phyloP scores from a whole-genome alignment of 1,140 invertebrate genomes.

The Cataglyphis hispanica region DNA sequence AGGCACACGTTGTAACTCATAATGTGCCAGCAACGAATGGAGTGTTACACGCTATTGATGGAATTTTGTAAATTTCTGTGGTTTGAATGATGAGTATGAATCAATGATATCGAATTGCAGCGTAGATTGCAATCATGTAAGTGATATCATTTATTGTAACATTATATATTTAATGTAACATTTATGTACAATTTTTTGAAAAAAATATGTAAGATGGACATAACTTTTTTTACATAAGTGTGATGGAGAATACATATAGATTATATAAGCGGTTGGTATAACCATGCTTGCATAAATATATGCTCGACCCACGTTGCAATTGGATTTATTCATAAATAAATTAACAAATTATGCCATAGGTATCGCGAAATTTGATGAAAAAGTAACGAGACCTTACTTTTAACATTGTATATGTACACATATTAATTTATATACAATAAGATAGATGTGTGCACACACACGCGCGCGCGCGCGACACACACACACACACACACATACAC shows the following conservation, averaged over 20 bases:
- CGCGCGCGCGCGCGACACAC: no score
- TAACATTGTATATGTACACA: conserved; percentile 67
- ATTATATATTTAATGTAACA: not conserved
- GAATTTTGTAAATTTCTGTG: conserved; percentile 87
- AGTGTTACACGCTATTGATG: conserved; percentile 94
- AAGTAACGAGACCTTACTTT: conserved; percentile 40
- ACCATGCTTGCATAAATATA: not conserved
- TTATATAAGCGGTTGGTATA: not conserved
- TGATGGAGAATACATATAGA: not conserved
- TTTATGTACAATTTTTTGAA: conserved; percentile 5
- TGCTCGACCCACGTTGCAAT: not conserved
- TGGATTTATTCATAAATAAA: conserved; percentile 40
- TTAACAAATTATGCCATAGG: conserved; percentile 76
- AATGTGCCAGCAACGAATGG: conserved; percentile 96
- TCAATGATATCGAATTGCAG: conserved; percentile 18
- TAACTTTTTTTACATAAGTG: conserved; percentile 18
- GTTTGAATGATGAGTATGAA: not conserved
- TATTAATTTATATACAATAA: conserved; percentile 80
- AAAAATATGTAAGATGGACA: not conserved
- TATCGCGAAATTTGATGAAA: conserved; percentile 69
- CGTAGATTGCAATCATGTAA: conserved; percentile 18
- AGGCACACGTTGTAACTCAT: conserved; percentile 91
- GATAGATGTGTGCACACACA: no score
- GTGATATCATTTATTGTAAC: conserved; percentile 36
- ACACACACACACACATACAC: conserved; percentile 11